Evolutionary conservation across 2,113 vertebrate species (phyloP).

Genomic region (Cairina moschata): DNA sequence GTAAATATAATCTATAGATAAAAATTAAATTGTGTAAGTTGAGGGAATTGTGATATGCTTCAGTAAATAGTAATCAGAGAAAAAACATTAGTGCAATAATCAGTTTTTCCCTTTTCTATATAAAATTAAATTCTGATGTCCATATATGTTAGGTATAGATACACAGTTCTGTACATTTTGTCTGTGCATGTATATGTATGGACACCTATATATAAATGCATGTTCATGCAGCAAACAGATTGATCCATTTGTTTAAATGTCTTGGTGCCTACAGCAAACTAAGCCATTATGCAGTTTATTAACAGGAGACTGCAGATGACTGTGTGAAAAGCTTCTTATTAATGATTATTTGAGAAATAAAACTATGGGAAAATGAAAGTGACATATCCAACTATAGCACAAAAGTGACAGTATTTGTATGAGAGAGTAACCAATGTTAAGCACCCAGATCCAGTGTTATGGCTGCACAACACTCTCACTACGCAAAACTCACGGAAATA

Average conservation of each 20-base stretch:
- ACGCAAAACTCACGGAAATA: not conserved
- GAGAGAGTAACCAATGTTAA: not conserved
- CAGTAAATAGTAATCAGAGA: not conserved
- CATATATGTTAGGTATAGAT: not conserved
- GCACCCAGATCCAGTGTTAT: not conserved
- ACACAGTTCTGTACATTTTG: not conserved
- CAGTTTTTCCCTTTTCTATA: not conserved
- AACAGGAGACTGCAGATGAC: conserved; percentile 37
- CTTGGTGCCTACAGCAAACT: conserved; percentile 22
- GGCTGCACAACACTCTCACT: not conserved
- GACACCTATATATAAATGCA: not conserved
- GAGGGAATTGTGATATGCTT: not conserved
- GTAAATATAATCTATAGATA: not conserved
- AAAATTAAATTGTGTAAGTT: not conserved
- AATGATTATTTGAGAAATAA: conserved; percentile 19
- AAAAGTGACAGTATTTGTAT: not conserved
- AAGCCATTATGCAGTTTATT: conserved; percentile 31
- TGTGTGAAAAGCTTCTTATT: conserved; percentile 36
- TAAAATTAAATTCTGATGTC: not conserved
- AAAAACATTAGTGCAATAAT: not conserved
- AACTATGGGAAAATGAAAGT: conserved; percentile 48
- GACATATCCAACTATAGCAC: not conserved
- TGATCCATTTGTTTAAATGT: not conserved
- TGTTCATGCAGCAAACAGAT: not conserved
- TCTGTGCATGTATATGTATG: not conserved